phyloP scores from a whole-genome alignment of 2,113 vertebrate genomes.

The Ictidomys tridecemlineatus region DNA sequence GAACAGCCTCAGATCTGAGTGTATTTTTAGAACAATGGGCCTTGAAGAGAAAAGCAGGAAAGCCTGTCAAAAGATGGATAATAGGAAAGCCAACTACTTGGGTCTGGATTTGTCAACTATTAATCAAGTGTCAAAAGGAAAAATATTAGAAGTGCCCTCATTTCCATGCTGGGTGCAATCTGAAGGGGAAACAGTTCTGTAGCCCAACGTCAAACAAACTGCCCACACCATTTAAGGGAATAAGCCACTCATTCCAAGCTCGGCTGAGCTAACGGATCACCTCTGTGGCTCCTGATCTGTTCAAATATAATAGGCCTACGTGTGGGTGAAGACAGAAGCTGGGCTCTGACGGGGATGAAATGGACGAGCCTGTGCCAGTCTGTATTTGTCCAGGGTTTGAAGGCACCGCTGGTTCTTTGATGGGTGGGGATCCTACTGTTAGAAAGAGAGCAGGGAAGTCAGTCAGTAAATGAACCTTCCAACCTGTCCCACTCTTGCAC shows the following conservation, averaged over 20 bases:
- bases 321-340: conserved; percentile 40
- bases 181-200: conserved; percentile 34
- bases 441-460: conserved; percentile 72
- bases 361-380: conserved; percentile 52
- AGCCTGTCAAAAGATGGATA: conserved; percentile 78
- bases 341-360: conserved; percentile 75
- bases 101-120: conserved; percentile 79
- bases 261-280: conserved; percentile 71
- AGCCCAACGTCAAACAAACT: conserved; percentile 38
- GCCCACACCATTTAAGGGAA: conserved; percentile 31
- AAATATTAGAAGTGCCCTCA: conserved; percentile 58
- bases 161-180: conserved; percentile 47
- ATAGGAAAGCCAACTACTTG: conserved; percentile 77
- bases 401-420: conserved; percentile 75
- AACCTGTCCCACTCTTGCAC: conserved; percentile 14
- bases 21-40: conserved; percentile 81
- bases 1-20: conserved; percentile 73
- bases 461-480: conserved; percentile 64
- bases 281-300: conserved; percentile 70
- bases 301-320: conserved; percentile 66
- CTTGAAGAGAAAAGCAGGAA: conserved; percentile 73
- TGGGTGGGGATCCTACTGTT: conserved; percentile 70
- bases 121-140: conserved; percentile 77
- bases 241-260: conserved; percentile 71
- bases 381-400: conserved; percentile 44